Conservation (phyloP, 2,888 invertebrate genomes). For the Amorpha juglandis region DNA sequence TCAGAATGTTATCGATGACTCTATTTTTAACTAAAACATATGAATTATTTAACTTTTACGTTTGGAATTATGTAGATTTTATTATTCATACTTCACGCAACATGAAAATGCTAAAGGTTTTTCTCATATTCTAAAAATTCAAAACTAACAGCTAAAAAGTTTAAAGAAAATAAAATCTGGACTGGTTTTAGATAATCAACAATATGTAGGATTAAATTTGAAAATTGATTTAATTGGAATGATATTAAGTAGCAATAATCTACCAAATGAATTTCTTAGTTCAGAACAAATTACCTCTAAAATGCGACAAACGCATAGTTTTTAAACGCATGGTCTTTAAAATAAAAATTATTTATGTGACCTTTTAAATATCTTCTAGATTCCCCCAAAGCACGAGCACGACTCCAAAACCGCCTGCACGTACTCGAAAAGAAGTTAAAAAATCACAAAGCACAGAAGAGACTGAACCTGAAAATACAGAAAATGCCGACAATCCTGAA, state of each 20-base stretch:
- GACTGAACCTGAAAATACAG: constrained; percentile 37
- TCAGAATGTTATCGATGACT: not conserved
- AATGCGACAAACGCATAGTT: not conserved
- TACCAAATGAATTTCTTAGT: too few species aligned
- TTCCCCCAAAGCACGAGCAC: constrained; percentile 79
- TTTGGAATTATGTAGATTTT: not conserved
- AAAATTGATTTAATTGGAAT: too few species aligned
- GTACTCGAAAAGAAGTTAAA: constrained; percentile 60
- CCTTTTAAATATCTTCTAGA: constrained; percentile 45
- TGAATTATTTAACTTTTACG: not conserved
- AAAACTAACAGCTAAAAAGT: too few species aligned
- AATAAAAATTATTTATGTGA: not conserved
- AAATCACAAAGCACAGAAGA: constrained; percentile 43
- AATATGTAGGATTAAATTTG: too few species aligned
- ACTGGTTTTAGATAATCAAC: not conserved
- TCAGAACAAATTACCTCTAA: too few species aligned
- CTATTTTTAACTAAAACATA: constrained; percentile 3
- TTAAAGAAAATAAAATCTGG: not conserved
- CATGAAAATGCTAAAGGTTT: not conserved
- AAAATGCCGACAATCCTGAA: constrained; percentile 32
- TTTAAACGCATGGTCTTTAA: not conserved
- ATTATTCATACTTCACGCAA: not conserved
- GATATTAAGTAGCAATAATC: too few species aligned
- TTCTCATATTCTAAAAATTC: not conserved
- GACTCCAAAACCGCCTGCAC: constrained; percentile 74